These are phyloP conservation scores for Varecia variegata DNA, from an alignment of 2,797 vertebrate species.

Conservation along the genomic window DNA sequence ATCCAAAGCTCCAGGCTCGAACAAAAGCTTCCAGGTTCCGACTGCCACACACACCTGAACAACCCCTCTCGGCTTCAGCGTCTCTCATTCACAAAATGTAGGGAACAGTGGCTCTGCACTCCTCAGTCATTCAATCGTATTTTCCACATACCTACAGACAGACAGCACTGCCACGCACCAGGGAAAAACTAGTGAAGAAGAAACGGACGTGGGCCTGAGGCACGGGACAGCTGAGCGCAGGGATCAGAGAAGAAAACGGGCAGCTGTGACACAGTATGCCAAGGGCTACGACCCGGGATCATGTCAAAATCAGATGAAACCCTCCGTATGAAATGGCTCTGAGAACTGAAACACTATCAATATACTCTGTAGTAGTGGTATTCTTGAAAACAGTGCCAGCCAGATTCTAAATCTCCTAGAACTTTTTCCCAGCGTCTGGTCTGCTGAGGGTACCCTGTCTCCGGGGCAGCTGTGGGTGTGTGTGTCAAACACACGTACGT, in stretches of 20 bases:
- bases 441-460: not conserved
- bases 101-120: not conserved
- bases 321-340: not conserved
- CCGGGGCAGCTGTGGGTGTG: not conserved
- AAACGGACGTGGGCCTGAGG: not conserved
- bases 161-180: not conserved
- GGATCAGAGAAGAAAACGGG: not conserved
- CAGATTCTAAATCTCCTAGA: not conserved
- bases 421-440: not conserved
- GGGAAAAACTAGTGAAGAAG: not conserved
- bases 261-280: not conserved
- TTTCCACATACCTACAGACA: not conserved
- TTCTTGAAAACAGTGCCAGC: not conserved
- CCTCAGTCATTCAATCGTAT: not conserved
- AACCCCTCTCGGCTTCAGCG: not conserved
- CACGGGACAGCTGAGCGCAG: not conserved
- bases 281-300: not conserved
- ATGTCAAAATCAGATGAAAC: not conserved
- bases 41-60: not conserved
- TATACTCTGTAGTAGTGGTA: not conserved
- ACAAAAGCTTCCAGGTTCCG: not conserved
- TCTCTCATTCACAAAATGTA: not conserved
- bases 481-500: not conserved
- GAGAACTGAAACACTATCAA: not conserved
- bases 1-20: not conserved